These are phyloP conservation scores for Anguilla obscura DNA, from an alignment of 2,797 vertebrate genomes.

Conservation along the genomic window DNA sequence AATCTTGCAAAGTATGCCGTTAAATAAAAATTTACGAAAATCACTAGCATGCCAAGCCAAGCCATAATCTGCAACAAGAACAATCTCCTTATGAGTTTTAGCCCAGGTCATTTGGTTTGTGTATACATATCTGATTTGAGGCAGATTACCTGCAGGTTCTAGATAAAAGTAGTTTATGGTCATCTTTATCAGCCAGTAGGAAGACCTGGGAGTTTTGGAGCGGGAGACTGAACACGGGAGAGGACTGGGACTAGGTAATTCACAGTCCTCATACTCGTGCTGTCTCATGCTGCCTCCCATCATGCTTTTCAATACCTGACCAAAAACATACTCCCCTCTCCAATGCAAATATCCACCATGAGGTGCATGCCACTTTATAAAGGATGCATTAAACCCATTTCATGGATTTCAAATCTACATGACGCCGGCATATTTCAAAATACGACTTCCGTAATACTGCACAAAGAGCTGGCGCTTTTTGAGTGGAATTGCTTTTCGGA, in stretches of 20 bases:
- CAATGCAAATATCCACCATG: not conserved
- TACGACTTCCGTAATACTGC: constrained; percentile 19
- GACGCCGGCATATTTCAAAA: constrained; percentile 24
- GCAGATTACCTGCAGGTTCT: not conserved
- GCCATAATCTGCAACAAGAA: not conserved
- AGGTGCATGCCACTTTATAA: constrained; percentile 7
- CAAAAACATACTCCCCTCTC: not conserved
- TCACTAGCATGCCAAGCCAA: not conserved
- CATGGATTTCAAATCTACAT: constrained; percentile 30
- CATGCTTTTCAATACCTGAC: not conserved
- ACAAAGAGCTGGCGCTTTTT: constrained; percentile 25
- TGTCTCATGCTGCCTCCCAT: not conserved
- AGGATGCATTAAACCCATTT: constrained; percentile 35
- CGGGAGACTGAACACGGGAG: not conserved
- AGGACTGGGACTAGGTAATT: not conserved
- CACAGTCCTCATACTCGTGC: not conserved
- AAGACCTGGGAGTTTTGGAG: not conserved
- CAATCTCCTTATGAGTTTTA: not conserved
- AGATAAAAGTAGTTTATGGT: not conserved
- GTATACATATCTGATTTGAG: not conserved
- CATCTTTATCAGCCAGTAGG: not conserved
- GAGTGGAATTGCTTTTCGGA: constrained; percentile 1
- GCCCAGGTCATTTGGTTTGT: not conserved
- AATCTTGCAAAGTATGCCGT: no score
- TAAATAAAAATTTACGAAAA: not conserved